These are phyloP conservation scores for Mobula hypostoma DNA, from an alignment of 2,113 vertebrate species.

Conservation along the genomic window DNA sequence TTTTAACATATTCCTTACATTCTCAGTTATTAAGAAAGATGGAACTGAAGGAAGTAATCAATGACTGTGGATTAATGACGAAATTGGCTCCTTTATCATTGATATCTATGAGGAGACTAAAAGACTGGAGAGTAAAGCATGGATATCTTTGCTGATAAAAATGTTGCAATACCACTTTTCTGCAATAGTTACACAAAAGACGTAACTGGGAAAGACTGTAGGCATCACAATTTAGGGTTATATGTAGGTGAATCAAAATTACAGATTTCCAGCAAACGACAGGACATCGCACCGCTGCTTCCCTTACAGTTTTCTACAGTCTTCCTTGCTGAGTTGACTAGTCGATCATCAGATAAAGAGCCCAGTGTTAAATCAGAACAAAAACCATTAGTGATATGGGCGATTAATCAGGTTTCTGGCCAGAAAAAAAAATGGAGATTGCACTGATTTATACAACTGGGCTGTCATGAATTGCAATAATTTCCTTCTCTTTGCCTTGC, in stretches of 20 bases:
- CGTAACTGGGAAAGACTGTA: not conserved
- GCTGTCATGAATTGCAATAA: not conserved
- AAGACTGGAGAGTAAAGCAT: too few relatives aligned
- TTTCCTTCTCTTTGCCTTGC: conserved; percentile 13
- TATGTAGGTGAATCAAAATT: not conserved
- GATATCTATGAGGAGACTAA: not conserved
- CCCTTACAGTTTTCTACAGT: not conserved
- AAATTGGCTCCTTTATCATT: not conserved
- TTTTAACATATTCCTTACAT: not conserved
- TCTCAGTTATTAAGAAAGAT: not conserved
- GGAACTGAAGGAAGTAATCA: not conserved
- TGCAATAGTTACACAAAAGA: not conserved
- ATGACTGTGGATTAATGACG: not conserved
- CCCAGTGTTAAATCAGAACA: not conserved
- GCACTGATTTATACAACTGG: not conserved
- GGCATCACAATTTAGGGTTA: not conserved
- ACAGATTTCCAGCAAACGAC: not conserved
- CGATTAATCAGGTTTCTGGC: not conserved
- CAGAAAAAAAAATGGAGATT: too few relatives aligned
- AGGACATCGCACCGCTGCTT: not conserved
- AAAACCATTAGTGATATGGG: not conserved
- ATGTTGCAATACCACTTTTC: not conserved
- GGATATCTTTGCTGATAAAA: not conserved
- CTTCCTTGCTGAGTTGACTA: not conserved
- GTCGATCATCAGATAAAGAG: conserved; percentile 18